These are phyloP conservation scores for Sminthurides aquaticus DNA, from an alignment of 2,888 invertebrate genomes.

Conservation along the genomic window DNA sequence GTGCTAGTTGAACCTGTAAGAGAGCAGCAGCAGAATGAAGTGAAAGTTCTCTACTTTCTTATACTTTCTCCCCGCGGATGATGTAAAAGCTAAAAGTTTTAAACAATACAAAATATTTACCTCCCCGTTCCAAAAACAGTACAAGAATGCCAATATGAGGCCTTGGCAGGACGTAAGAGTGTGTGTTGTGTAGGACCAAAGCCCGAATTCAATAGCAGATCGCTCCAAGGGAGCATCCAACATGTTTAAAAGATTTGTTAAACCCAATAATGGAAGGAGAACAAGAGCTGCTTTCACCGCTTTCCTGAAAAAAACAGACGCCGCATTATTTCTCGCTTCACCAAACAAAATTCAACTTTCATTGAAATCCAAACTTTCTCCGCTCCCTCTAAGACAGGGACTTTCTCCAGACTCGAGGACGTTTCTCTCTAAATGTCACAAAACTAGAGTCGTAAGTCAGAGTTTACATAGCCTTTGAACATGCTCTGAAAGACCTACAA, in stretches of 20 bases:
- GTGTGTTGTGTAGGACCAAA: slow-evolving; percentile 72
- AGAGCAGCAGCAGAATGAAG: neutral
- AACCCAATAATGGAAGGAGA: slow-evolving; percentile 69
- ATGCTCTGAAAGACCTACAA: too few species aligned
- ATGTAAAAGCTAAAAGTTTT: too few species aligned
- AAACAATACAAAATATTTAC: too few species aligned
- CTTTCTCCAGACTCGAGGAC: too few species aligned
- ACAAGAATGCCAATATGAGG: slow-evolving; percentile 68
- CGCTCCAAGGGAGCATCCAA: slow-evolving; percentile 61
- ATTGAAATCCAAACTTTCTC: too few species aligned
- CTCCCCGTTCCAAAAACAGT: slow-evolving; percentile 78
- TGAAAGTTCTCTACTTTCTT: too few species aligned
- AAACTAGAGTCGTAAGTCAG: too few species aligned
- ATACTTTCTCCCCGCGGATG: too few species aligned
- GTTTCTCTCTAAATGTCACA: too few species aligned
- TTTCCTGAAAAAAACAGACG: slow-evolving; percentile 54
- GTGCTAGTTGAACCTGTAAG: slow-evolving; percentile 34
- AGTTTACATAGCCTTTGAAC: too few species aligned
- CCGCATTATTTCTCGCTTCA: neutral
- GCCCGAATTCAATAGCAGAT: slow-evolving; percentile 62
- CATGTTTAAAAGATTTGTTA: slow-evolving; percentile 69
- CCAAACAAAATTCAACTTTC: neutral
- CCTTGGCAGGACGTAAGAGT: slow-evolving; percentile 79
- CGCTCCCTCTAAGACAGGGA: too few species aligned
- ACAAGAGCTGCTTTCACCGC: slow-evolving; percentile 72